Evolutionary conservation across 2,113 vertebrate genomes (phyloP), one percentile per base, ranked within the genome.

Genomic region (Myiagra hebetior): DNA sequence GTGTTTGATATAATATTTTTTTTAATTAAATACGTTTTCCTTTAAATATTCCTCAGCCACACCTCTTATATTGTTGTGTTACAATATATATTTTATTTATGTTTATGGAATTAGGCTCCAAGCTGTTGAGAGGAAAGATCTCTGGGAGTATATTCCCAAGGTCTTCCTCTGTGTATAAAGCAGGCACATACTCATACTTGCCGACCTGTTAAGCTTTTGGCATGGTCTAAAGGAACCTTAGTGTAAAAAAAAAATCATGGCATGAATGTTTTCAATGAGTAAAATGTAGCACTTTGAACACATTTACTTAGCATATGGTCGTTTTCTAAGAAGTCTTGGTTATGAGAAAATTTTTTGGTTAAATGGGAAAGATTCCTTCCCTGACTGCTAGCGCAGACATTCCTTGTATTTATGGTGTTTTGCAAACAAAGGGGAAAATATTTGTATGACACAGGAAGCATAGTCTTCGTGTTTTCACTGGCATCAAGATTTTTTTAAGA

Each of bases 211-310:
- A 81, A 72, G 55, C 93, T 93, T 90, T 92, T 96, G 92, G 95
- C 92, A 95, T 88, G 56, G 68, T 81, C 44, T 91, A 95, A 74
- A 91, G 60, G 64, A 96, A 89, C 86, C 52, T 95, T 81, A 87
- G 75, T 78, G 59, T 78, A 92, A 89, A 95, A 95, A 93, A 76
- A 88, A 93, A 95, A 75, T 81, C 73, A 70, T 86, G 89, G 77
- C 73, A 92, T 93, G 64, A 68, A 56, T 92, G 62, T 92, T 95
- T 97, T 86, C 93, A 86, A 18, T 92, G 95, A 96, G 94, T 37
- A 97, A 95, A 97, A 96, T 91, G 80, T 95, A 95, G 80, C 89
- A 93, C 96, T 96, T 93, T 39, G 86, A 96, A 96, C 94, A 96
- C 95, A 96, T 97, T 97, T 96, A 93, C 91, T 87, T 91, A 95